Evolutionary conservation across 2,797 vertebrate species (phyloP).

Genomic region (Melanogrammus aeglefinus): DNA sequence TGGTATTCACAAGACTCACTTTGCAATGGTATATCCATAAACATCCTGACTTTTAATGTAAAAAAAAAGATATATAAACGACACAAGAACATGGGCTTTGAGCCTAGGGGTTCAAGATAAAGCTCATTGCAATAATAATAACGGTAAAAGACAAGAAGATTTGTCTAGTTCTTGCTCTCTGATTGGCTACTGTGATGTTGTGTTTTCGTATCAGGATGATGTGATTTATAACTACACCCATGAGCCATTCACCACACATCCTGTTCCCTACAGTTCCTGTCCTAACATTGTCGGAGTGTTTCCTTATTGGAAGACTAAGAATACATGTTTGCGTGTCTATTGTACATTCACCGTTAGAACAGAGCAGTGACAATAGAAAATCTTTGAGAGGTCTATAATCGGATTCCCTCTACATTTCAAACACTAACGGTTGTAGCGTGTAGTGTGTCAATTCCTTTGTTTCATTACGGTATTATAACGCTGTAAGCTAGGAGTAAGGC

Average conservation of each 20-base stretch:
- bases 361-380: background rate
- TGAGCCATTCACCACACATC: slow-evolving; percentile 54
- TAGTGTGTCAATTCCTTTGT: no score
- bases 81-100: slow-evolving; percentile 6
- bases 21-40: background rate
- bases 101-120: background rate
- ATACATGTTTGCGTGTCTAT: background rate
- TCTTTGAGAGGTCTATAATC: background rate
- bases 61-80: background rate
- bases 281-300: slow-evolving; percentile 25
- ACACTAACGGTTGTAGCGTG: background rate
- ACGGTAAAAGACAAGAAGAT: background rate
- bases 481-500: background rate
- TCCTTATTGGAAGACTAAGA: slow-evolving; percentile 9
- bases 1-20: slow-evolving; percentile 10
- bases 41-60: slow-evolving; percentile 2
- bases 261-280: slow-evolving; percentile 42
- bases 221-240: slow-evolving; percentile 23
- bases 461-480: background rate
- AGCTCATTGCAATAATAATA: background rate
- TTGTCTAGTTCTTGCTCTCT: slow-evolving; percentile 18
- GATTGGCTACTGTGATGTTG: slow-evolving; percentile 33
- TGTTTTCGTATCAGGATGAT: slow-evolving; percentile 50
- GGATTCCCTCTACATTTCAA: background rate
- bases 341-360: background rate